Conservation (phyloP, 2,888 invertebrate species). For the Mesorhabditis sp. region DNA sequence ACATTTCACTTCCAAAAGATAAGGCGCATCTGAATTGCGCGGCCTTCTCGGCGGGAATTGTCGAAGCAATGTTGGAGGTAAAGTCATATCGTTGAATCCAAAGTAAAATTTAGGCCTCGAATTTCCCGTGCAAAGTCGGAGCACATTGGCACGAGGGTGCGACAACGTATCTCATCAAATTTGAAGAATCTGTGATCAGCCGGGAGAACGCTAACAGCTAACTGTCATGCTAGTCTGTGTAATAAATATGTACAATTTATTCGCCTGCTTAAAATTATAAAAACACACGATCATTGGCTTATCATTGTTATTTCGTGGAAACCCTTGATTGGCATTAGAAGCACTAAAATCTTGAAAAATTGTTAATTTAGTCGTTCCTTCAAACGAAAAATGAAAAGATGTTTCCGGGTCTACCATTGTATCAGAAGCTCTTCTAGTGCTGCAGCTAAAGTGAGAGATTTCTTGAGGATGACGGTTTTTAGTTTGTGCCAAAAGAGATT, state of each 20-base stretch:
- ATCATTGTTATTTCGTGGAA: too few species aligned
- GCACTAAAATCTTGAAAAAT: too few species aligned
- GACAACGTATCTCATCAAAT: constrained; percentile 88
- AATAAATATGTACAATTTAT: too few species aligned
- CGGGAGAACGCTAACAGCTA: constrained; percentile 36
- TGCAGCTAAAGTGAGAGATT: neutral
- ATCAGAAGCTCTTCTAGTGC: too few species aligned
- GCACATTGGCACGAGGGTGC: constrained; percentile 96
- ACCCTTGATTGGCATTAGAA: too few species aligned
- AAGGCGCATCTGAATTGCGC: constrained; percentile 94
- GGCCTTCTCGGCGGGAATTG: constrained; percentile 93
- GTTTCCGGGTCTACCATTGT: too few species aligned
- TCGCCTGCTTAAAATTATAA: too few species aligned
- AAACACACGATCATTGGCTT: too few species aligned
- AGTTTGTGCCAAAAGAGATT: constrained; percentile 19
- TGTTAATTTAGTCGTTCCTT: too few species aligned
- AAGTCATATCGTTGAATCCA: neutral
- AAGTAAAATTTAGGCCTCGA: constrained; percentile 66
- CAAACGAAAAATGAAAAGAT: too few species aligned
- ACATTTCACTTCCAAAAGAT: constrained; percentile 94
- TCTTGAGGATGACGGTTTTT: neutral
- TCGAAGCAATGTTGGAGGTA: constrained; percentile 79
- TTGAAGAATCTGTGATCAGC: constrained; percentile 52
- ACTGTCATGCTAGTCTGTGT: too few species aligned
- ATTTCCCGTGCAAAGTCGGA: constrained; percentile 82